A percentile compares a stretch with the other conserved stretches of the same genome.
Conservation (phyloP, 2,113 vertebrate species). For the Sinocyclocheilus maitianheensis region DNA sequence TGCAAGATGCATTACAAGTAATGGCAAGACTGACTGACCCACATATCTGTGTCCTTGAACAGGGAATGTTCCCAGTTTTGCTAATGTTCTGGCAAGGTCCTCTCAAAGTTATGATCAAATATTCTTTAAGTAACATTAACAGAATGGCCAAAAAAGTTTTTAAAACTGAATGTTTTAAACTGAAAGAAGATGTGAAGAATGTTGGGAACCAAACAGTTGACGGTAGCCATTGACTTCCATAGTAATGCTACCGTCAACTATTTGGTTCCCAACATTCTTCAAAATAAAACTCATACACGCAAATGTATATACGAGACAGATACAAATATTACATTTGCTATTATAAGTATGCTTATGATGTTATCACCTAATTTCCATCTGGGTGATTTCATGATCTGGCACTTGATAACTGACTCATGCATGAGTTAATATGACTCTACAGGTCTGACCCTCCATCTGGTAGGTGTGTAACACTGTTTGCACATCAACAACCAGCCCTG, state of each 20-base stretch:
- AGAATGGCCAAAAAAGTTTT: too few relatives aligned
- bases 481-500: not conserved
- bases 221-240: too few relatives aligned
- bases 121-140: too few relatives aligned
- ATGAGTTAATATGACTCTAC: not conserved
- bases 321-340: not conserved
- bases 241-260: too few relatives aligned
- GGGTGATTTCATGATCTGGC: not conserved
- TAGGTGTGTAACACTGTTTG: conserved; percentile 27
- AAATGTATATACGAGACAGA: not conserved
- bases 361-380: not conserved
- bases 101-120: too few relatives aligned
- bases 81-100: too few relatives aligned
- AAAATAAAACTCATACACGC: not conserved
- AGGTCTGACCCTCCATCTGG: not conserved
- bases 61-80: too few relatives aligned
- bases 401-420: not conserved
- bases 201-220: too few relatives aligned
- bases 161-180: too few relatives aligned
- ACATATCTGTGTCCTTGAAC: not conserved
- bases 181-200: too few relatives aligned
- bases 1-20: not conserved
- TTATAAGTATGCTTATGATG: not conserved
- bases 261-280: too few relatives aligned
- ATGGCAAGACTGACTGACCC: not conserved